Base-by-base conservation (phyloP, 2,113 vertebrate genomes). In the Alectura lathami region DNA sequence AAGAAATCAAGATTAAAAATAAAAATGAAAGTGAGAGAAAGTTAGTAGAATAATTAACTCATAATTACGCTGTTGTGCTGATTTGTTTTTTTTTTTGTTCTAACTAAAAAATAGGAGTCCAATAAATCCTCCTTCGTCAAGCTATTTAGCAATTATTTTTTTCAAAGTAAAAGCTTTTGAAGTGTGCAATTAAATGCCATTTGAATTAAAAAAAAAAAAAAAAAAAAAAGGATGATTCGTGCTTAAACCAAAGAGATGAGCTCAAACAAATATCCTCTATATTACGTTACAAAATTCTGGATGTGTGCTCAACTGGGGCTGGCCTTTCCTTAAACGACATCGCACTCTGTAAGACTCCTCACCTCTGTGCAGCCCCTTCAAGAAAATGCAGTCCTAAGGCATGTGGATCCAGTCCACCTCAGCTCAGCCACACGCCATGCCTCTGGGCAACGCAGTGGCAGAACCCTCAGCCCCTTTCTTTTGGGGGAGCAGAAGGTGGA, bases 11-110 rank as follows among this genome's bases (percentile, higher is more conserved):
- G 88, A 97, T 96, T 96, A 92, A 93, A 95, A 95, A 93, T 83
- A 94, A 97, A 96, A 89, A 94, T 92, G 73, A 94, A 94, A 94
- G 89, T 74, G 66, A 92, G 84, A 88, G 72, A 96, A 97, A 92
- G 56, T 81, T 94, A 96, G 96, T 95, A 96, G 83, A 96, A 95
- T 96, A 97, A 98, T 97, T 98, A 97, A 96, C 94, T 95, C 66
- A 82, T 93, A 94, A 96, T 93, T 91, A 88, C 5, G 2, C 47
- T 86, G 43, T 93, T 92, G 82, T 93, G 89, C 32, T 86, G 81
- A 91, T 56, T 97, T 96, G 84, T 22, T 95, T 97, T 97, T 96
- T 83, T 22, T 95, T 97, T 97, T 97, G 62, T 97, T 97, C 68
- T 16, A 80, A 68, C 56, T 83, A 91, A 34, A 91, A 91, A 91